Base-by-base conservation (phyloP, 2,888 invertebrate genomes). In the Trichogramma dendrolimi region DNA sequence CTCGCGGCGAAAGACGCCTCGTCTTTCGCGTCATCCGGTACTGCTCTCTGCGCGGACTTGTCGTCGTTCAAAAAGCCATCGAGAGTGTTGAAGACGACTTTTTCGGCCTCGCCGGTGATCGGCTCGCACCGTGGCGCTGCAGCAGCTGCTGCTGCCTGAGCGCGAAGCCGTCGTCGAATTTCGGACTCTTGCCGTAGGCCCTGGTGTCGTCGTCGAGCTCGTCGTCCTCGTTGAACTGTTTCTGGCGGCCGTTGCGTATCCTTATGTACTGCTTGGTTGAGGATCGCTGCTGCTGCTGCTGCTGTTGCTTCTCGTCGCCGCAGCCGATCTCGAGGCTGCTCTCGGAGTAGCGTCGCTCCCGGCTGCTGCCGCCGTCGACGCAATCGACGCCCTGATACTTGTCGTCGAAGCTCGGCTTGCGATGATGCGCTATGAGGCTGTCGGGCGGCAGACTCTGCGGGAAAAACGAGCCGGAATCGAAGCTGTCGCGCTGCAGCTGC, bases 161-260 rank as follows among this genome's bases (percentile, higher is more conserved):
- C 8, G 70, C 73, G 48, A 77, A 69, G 41, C 74, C 74, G 44
- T 76, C 77, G 58, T 79, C 79, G 67, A 79, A 79, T 54, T 78
- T 78, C 2, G 78, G 79, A 61, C 79, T 79, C 65, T 79, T 79
- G 39, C 78, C 79, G 61, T 78, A 78, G 7, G 76, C 71, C 60
- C 75, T 71, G 4, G 73, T 74, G 56, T 75, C 77, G 6, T 73
- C 72, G 55, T 78, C 78, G 11, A 71, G 65, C 64, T 77, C 78
- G 60, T 74, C 74, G 53, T 76, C 73, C 41, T 71, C 68, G 60
- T 76, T 76, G 59, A 73, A 61, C 62, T 76, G 76, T 67, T 75
- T 78, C 65, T 77, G 78, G 55, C 75, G 70, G 0, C 73, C 71
- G 4, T 76, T 74, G 62, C 75, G 75, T 54, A 73, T 71, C 61